Evolutionary conservation across 2,113 vertebrate species (phyloP), one percentile per base, ranked within the genome.

Genomic region (Onychostoma macrolepis): DNA sequence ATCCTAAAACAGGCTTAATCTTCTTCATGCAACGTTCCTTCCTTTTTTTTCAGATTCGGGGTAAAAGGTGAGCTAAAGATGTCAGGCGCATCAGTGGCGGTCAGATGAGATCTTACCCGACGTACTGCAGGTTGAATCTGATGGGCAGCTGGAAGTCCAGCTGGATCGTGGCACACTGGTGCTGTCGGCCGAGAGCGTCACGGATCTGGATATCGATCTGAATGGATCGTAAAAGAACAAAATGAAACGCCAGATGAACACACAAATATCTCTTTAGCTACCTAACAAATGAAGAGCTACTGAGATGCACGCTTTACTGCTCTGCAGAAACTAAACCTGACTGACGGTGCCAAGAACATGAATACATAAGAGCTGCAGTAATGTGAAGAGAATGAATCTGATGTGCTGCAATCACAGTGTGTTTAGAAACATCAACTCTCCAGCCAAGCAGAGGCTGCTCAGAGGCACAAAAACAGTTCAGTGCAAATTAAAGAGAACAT

Each of bases 131-230:
- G 89, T 93, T 81, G 9, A 99, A 99, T 86, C 96, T 92, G 89
- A 96, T 92, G 0, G 98, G 98, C 87, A 99, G 94, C 88, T 99
- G 98, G 92, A 98, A 98, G 89, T 98, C 98, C 84, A 99, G 93
- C 91, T 99, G 98, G 90, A 99, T 96, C 0, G 98, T 98, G 85
- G 96, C 97, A 5, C 97, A 98, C 86, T 98, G 97, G 38, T 97
- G 97, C 41, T 96, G 94, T 71, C 97, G 93, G 0, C 96, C 96
- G 89, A 97, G 90, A 0, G 97, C 97, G 0, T 98, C 97, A 33
- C 85, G 93, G 89, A 99, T 96, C 90, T 89, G 95, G 87, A 98
- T 95, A 38, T 99, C 98, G 0, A 99, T 97, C 97, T 98, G 26
- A 36, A 65, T 4, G 69, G 7, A 38, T 24, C 2, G 21, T 24